Evolutionary conservation across 2,888 invertebrate genomes (phyloP), one percentile per base, ranked within the genome.

Genomic region (Chromoteleia sp.): DNA sequence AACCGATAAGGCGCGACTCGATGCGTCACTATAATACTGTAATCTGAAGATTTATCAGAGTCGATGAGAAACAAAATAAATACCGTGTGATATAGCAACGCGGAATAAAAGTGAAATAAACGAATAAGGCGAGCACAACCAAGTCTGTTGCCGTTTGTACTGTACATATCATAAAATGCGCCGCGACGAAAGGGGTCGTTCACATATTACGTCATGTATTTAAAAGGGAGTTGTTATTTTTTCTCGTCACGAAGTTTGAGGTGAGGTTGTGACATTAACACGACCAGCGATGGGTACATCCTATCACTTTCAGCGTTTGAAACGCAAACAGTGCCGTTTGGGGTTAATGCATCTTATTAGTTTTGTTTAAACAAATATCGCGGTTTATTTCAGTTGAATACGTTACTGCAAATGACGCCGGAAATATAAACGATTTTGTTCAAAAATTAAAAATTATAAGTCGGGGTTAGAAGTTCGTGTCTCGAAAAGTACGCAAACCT

Each of bases 11-110:
- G 82, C 70, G 78, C 82, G 78, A 82, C 70, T 79, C 71, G 71
- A 82, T 79, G 82, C 75, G 75, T 78, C 78, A 82, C 71, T 78
- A 25, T 82, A 82, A 82, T 82, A 78, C 77, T 82, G 77, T 82
- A 82, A 82, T 82, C 82, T 82, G 82, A 82, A 82, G 82, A 82
- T 82, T 82, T 82, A 82, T 82, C 82, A 82, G 82, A 63, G 71
- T 52, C 78, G 78, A 75, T 82, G 82, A 77, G 74, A 75, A 82
- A 78, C 65, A 78, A 81, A 81, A 81, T 81, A 81, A 81, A 81
- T 74, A 81, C 56, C 77, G 74, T 58, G 71, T 74, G 77, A 81
- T 77, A 77, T 63, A 61, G 75, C 76, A 59, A 71, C 67, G 77
- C 77, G 39, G 73, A 76, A 73, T 77, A 73, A 73, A 76, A 77